These are phyloP conservation scores for Romanomermis culicivorax DNA, from an alignment of 2,888 invertebrate genomes.

Conservation along the genomic window DNA sequence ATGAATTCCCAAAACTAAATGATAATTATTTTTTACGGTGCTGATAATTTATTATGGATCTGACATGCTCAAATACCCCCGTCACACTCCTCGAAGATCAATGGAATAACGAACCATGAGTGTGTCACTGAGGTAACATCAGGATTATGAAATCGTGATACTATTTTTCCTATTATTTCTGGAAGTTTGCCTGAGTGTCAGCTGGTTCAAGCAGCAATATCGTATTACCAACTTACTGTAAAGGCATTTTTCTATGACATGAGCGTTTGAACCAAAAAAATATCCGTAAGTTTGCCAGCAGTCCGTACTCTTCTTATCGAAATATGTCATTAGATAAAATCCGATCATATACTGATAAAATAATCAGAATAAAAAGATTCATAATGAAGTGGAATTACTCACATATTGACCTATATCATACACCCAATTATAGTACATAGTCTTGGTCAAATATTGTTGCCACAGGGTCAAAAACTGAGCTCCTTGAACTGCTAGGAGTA, in stretches of 20 bases:
- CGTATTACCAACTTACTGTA: not conserved
- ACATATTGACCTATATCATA: not conserved
- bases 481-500: not conserved
- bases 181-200: no score
- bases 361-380: not conserved
- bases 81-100: no score
- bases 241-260: not conserved
- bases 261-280: not conserved
- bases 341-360: not conserved
- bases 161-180: no score
- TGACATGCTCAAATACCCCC: no score
- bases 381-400: no score
- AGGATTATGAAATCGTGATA: no score
- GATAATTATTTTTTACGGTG: no score
- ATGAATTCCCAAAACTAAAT: no score
- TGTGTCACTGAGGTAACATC: no score
- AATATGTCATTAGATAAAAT: not conserved
- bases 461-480: not conserved
- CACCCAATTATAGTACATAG: not conserved
- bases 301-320: not conserved
- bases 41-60: no score
- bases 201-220: no score
- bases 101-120: no score
- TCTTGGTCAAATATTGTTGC: not conserved
- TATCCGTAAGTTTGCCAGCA: not conserved